Base-by-base conservation (phyloP, 2,113 vertebrate species). In the Neogobius melanostomus region DNA sequence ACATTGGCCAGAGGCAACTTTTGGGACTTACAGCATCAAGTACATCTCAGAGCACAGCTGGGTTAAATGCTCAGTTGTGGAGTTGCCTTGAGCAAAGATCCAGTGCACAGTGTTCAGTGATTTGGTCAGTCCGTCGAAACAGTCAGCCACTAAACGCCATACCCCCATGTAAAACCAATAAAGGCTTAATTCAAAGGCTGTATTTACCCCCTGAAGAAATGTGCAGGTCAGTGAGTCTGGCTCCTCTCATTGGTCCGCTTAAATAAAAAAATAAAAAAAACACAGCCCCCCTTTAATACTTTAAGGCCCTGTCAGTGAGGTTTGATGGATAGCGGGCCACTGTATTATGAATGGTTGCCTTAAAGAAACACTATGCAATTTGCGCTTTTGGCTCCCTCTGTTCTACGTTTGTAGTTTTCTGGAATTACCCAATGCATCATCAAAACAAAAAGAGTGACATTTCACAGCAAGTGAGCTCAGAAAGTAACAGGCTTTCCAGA, bases 141-240 rank as follows among this genome's bases (percentile, higher is more conserved):
- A 63, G 56, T 71, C 69, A 69, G 75, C 16, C 68, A 49, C 64
- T 66, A 15, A 5, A 47, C 7, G 10, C 28, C 36, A 54, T 74
- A 17, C 68, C 49, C 12, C 47, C 45, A 43, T 56, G 57, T 11
- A 71, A 75, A 57, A 15, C 61, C 45, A 47, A 36, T 36, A 36
- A 36, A 17, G 17, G 9, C 12, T 46, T 43, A 66, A 65, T 60
- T 65, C 45, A 47, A 71, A 72, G 3, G 11, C 62, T 71, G 54
- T 64, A 76, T 81, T 80, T 76, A 77, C 66, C 79, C 65, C 80
- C 82, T 66, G 69, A 79, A 74, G 77, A 75, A 74, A 76, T 77
- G 60, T 68, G 2, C 64, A 66, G 52, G 66, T 74, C 14, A 15
- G 64, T 47, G 50, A 81, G 54, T 71, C 69, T 62, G 61, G 36